These are phyloP conservation scores for Diadegma fenestrale DNA, from an alignment of 2,888 invertebrate species.

Conservation along the genomic window DNA sequence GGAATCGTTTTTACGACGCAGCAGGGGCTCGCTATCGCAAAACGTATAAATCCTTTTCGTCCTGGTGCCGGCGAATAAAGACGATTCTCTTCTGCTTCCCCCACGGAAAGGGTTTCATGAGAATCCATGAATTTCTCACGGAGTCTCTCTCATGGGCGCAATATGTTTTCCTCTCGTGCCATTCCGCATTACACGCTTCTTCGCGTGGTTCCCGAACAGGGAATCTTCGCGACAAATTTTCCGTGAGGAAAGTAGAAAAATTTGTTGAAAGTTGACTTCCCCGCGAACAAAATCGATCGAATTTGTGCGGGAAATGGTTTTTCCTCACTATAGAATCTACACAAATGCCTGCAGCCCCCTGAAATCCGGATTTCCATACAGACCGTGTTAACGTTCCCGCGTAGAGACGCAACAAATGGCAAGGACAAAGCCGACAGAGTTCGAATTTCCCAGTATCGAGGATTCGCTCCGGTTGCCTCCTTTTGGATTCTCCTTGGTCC, in stretches of 20 bases:
- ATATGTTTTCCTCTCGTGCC: constrained; percentile 4
- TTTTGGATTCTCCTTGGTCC: constrained; percentile 40
- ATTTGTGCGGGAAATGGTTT: background rate
- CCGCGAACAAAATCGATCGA: constrained; percentile 20
- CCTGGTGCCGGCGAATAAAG: constrained; percentile 19
- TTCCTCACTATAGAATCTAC: background rate
- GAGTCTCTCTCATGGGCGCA: constrained; percentile 28
- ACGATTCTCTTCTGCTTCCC: constrained; percentile 1
- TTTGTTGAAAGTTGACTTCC: background rate
- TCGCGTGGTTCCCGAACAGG: constrained; percentile 39
- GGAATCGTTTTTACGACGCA: constrained; percentile 46
- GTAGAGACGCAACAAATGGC: background rate
- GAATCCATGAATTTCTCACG: constrained; percentile 33
- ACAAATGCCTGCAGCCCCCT: background rate
- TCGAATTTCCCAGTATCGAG: constrained; percentile 15
- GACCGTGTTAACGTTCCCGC: too few relatives aligned
- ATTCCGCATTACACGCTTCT: constrained; percentile 11
- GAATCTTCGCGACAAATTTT: constrained; percentile 43
- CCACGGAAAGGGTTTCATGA: background rate
- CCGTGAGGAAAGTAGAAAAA: background rate
- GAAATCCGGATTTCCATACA: background rate
- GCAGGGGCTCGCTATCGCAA: constrained; percentile 42
- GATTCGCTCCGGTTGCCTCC: constrained; percentile 20
- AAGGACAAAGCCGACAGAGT: constrained; percentile 4
- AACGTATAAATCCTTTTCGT: constrained; percentile 38